Conservation (phyloP, 2,888 invertebrate species). For the Stomorhina lunata region DNA sequence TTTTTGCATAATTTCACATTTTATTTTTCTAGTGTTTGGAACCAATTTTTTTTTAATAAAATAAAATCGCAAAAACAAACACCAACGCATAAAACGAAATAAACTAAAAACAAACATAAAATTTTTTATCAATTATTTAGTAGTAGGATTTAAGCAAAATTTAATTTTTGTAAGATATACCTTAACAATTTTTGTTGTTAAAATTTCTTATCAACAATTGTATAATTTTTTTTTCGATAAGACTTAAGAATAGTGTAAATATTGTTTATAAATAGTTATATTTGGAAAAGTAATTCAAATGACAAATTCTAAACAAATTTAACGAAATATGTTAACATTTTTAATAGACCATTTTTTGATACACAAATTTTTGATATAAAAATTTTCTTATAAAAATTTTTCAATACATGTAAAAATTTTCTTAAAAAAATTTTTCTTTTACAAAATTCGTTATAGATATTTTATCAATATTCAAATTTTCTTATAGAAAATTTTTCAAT, state of each 20-base stretch:
- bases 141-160: slow-evolving; percentile 22
- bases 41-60: neutral
- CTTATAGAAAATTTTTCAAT: too few relatives aligned
- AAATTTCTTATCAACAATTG: slow-evolving; percentile 34
- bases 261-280: too few relatives aligned
- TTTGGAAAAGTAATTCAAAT: neutral
- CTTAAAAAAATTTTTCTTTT: too few relatives aligned
- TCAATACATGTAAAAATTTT: too few relatives aligned
- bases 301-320: too few relatives aligned
- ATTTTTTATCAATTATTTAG: slow-evolving; percentile 1
- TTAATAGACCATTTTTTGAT: too few relatives aligned
- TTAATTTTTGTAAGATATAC: neutral
- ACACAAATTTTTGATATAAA: too few relatives aligned
- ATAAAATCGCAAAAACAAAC: neutral
- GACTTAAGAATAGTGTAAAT: neutral
- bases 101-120: neutral
- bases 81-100: neutral
- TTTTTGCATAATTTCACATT: neutral
- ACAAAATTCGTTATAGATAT: too few relatives aligned
- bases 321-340: too few relatives aligned
- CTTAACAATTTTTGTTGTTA: neutral
- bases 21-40: neutral
- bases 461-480: too few relatives aligned
- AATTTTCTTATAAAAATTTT: too few relatives aligned
- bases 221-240: slow-evolving; percentile 9